These are phyloP conservation scores for Heptranchias perlo DNA, from an alignment of 2,113 vertebrate genomes.

Conservation along the genomic window DNA sequence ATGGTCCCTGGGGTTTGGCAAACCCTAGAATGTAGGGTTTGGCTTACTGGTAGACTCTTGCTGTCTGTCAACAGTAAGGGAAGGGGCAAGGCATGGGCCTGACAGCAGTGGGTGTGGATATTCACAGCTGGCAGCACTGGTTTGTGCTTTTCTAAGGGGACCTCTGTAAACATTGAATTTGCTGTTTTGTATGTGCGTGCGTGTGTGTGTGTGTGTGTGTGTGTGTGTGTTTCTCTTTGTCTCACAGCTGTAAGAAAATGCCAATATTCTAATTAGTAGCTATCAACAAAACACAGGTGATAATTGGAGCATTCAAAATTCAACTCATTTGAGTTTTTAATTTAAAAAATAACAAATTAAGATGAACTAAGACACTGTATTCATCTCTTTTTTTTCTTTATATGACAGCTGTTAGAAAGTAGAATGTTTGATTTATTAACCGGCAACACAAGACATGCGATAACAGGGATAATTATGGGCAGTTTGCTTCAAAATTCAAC, in stretches of 20 bases:
- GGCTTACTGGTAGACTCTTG: too few relatives aligned
- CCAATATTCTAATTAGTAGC: not conserved
- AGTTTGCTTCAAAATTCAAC: too few relatives aligned
- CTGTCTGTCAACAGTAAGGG: too few relatives aligned
- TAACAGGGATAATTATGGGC: not conserved
- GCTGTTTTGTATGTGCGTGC: not conserved
- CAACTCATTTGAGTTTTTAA: not conserved
- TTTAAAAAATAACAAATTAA: not conserved
- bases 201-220: not conserved
- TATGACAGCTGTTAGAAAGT: not conserved
- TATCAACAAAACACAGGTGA: too few relatives aligned
- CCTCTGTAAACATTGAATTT: too few relatives aligned
- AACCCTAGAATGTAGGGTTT: too few relatives aligned
- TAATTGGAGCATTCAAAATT: too few relatives aligned
- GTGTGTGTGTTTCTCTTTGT: not conserved
- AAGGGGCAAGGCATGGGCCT: too few relatives aligned
- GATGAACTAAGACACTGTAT: not conserved
- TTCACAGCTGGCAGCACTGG: too few relatives aligned
- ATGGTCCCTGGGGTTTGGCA: too few relatives aligned
- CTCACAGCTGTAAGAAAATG: not conserved
- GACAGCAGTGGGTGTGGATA: too few relatives aligned
- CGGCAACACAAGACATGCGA: not conserved
- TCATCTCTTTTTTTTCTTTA: not conserved
- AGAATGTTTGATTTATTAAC: not conserved
- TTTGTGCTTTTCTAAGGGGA: too few relatives aligned